Percentiles rank a stretch among this genome's conserved stretches.
Evolutionary conservation across 2,113 vertebrate genomes (phyloP).

Genomic region (Mirza zaza): DNA sequence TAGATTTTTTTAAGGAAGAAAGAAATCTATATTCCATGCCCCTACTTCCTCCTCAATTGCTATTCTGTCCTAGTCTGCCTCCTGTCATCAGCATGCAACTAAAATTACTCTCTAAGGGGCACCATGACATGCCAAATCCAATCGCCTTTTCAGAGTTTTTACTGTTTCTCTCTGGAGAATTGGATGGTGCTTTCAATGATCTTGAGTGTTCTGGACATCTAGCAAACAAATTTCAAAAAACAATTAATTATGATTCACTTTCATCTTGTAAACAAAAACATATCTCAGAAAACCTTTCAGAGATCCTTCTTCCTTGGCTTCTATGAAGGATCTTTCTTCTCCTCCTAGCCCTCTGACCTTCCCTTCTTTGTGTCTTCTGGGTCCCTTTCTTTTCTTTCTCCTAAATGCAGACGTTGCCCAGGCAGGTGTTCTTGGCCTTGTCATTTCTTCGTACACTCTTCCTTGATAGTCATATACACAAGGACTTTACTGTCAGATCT

Average conservation of each 20-base stretch:
- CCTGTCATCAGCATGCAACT: not conserved
- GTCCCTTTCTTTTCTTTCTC: not conserved
- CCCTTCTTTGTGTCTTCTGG: not conserved
- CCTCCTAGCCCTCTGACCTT: not conserved
- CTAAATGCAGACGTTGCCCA: not conserved
- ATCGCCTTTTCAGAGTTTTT: not conserved
- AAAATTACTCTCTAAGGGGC: conserved; percentile 46
- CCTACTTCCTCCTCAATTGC: not conserved
- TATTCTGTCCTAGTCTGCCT: not conserved
- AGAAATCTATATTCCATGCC: conserved; percentile 1
- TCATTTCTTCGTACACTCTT: not conserved
- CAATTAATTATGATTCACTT: not conserved
- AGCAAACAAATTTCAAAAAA: not conserved
- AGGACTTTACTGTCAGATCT: not conserved
- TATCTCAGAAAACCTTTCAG: not conserved
- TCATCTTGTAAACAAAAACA: conserved; percentile 7
- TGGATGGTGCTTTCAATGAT: not conserved
- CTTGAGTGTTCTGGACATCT: not conserved
- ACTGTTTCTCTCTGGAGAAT: not conserved
- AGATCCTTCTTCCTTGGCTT: not conserved
- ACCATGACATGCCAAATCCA: not conserved
- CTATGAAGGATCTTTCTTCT: not conserved
- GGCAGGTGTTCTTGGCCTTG: not conserved
- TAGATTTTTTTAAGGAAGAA: not conserved
- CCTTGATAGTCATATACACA: not conserved